Evolutionary conservation across 2,888 invertebrate species (phyloP).

Genomic region (Agrochola lychnidis): DNA sequence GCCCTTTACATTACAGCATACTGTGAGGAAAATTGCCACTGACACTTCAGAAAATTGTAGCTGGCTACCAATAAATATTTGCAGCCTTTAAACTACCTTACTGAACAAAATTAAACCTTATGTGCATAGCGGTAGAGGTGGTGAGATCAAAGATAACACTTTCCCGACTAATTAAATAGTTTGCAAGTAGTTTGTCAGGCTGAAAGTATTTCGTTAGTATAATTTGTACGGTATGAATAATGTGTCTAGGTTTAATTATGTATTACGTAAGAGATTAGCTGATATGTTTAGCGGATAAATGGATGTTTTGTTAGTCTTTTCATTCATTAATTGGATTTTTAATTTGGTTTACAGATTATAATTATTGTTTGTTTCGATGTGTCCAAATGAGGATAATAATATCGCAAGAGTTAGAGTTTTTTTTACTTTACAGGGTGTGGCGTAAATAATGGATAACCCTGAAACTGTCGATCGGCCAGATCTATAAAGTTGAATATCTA

Average conservation of each 20-base stretch:
- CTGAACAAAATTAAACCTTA: constrained; percentile 32
- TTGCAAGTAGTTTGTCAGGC: constrained; percentile 58
- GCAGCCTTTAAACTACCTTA: constrained; percentile 15
- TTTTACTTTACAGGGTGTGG: too few species aligned
- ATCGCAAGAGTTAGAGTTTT: neutral
- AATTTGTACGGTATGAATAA: constrained; percentile 63
- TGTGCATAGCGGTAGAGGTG: neutral
- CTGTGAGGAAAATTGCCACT: constrained; percentile 69
- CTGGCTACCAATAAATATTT: constrained; percentile 57
- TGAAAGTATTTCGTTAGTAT: constrained; percentile 62
- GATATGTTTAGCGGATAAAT: constrained; percentile 31
- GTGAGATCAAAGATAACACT: constrained; percentile 10
- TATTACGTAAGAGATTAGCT: constrained; percentile 49
- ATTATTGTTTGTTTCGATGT: neutral
- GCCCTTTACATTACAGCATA: constrained; percentile 61
- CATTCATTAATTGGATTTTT: constrained; percentile 5
- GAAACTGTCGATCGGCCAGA: too few species aligned
- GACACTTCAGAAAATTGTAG: constrained; percentile 73
- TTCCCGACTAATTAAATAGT: constrained; percentile 61
- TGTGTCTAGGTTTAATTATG: constrained; percentile 51
- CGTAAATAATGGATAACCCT: too few species aligned
- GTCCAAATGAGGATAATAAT: too few species aligned
- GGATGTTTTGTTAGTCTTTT: constrained; percentile 37
- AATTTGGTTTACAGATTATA: neutral
- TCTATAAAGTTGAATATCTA: too few species aligned